These are phyloP conservation scores for Cuculus canorus DNA, from an alignment of 2,797 vertebrate species.

Conservation along the genomic window DNA sequence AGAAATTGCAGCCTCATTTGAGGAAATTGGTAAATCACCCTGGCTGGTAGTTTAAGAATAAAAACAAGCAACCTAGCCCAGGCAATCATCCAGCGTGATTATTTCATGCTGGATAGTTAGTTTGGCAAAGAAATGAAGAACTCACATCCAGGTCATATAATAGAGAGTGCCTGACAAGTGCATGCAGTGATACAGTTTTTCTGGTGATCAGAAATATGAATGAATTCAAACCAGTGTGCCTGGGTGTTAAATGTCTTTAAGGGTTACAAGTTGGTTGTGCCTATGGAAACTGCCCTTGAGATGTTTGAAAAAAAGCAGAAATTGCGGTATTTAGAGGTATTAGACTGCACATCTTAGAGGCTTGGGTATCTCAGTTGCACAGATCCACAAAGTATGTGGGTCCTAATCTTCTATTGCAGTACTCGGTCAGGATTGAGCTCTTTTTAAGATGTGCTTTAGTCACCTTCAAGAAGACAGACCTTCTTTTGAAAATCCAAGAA, in stretches of 20 bases:
- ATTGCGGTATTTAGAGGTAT: accelerated
- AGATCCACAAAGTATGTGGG: too few relatives aligned
- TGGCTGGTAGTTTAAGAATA: background rate
- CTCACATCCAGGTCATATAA: background rate
- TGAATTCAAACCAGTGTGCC: background rate
- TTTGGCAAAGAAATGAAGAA: background rate
- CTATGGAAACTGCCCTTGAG: accelerated
- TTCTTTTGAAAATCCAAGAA: background rate
- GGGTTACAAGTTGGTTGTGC: background rate
- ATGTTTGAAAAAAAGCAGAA: background rate
- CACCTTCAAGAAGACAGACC: background rate
- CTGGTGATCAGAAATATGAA: background rate
- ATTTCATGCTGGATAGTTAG: background rate
- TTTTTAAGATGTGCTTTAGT: background rate
- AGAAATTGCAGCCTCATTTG: slow-evolving; percentile 3
- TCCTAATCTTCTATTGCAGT: background rate
- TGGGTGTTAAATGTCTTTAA: background rate
- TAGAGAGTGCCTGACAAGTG: accelerated
- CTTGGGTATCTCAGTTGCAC: accelerated
- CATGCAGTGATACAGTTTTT: accelerated
- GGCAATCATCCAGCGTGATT: background rate
- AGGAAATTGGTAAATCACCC: background rate
- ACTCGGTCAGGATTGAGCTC: background rate
- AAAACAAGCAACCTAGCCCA: background rate
- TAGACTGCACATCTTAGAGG: background rate